phyloP scores from a whole-genome alignment of 2,113 vertebrate genomes.

The Microtus richardsoni region DNA sequence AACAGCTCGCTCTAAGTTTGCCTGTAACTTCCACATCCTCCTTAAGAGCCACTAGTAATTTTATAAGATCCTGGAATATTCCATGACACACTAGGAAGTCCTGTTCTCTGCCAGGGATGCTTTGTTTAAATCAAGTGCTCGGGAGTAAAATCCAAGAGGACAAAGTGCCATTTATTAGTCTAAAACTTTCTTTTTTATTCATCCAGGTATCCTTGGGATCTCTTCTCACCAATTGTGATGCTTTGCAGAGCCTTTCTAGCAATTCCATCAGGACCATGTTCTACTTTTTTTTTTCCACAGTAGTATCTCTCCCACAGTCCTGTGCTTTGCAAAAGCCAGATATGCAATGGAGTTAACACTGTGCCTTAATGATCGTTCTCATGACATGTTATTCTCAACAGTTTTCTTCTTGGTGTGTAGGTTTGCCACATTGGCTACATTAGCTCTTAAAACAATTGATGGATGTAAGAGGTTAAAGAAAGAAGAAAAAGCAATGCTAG shows the following conservation, averaged over 20 bases:
- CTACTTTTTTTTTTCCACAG: neutral
- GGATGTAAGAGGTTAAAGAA: constrained; percentile 7
- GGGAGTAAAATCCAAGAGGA: constrained; percentile 38
- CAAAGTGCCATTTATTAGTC: constrained; percentile 37
- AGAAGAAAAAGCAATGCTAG: constrained; percentile 13
- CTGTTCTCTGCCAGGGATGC: neutral
- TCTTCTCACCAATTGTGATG: constrained; percentile 40
- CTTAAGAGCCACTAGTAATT: constrained; percentile 41
- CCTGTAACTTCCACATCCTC: neutral
- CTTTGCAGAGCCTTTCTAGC: neutral
- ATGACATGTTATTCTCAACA: constrained; percentile 74
- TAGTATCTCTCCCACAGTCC: constrained; percentile 6
- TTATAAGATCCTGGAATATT: constrained; percentile 44
- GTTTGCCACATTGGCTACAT: constrained; percentile 71
- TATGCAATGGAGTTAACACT: constrained; percentile 62
- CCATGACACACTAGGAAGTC: constrained; percentile 10
- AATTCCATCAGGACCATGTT: neutral
- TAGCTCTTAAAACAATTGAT: constrained; percentile 65
- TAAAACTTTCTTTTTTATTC: neutral
- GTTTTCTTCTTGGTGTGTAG: constrained; percentile 76
- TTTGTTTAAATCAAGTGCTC: constrained; percentile 43
- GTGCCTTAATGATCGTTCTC: constrained; percentile 72
- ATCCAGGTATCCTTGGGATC: constrained; percentile 15
- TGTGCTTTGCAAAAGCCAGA: constrained; percentile 50
- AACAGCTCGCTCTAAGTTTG: neutral